Evolutionary conservation across 2,888 invertebrate species (phyloP), one percentile per base, ranked within the genome.

Genomic region (Geophilus truncorum): DNA sequence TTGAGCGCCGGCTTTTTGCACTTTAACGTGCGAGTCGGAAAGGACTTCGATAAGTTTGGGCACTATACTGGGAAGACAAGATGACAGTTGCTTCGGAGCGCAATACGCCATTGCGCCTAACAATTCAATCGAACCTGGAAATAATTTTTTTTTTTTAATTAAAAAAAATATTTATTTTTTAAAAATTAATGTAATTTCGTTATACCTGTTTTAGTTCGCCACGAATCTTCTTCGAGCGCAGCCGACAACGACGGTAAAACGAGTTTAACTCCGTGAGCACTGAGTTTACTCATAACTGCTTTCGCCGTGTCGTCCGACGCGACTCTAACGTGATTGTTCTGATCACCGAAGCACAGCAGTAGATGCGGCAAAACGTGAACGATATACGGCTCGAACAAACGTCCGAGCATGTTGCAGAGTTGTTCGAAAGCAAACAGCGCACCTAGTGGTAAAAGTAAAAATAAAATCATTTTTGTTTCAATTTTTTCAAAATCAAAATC

Each of bases 31-130:
- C 0, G 98, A 98, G 89, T 99, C 99, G 82, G 97, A 95, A 78
- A 99, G 90, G 40, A 90, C 89, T 83, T 89, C 89, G 6, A 88
- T 87, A 80, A 99, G 90, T 86, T 97, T 96, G 21, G 99, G 99
- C 82, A 99, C 98, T 87, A 99, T 98, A 86, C 93, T 96, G 1
- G 99, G 99, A 84, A 99, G 90, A 87, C 98, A 98, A 0, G 97
- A 96, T 4, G 98, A 98, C 83, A 99, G 89, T 88, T 99, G 99
- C 87, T 98, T 97, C 0, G 99, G 99, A 0, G 99, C 99, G 88
- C 98, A 99, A 89, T 93, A 97, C 0, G 98, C 98, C 98, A 99
- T 98, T 12, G 97, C 96, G 10, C 98, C 98, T 30, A 98, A 90
- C 80, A 98, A 89, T 87, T 98, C 98, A 81, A 98, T 95, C 0